Evolutionary conservation across 2,888 invertebrate species (phyloP).

Genomic region (Bhutanitis thaidina): DNA sequence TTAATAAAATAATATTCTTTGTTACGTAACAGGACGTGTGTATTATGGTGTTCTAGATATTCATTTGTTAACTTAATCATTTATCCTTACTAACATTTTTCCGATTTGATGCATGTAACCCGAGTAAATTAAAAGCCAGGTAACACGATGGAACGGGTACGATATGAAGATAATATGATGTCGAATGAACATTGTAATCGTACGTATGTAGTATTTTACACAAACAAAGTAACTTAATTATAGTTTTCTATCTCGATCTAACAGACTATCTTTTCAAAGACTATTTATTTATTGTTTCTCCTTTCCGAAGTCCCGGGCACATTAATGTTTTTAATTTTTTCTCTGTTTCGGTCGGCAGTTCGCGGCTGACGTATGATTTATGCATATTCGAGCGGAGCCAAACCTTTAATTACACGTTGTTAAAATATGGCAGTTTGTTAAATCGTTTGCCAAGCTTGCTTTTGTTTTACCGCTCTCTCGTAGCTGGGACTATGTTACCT

Average conservation of each 20-base stretch:
- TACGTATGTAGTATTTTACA: not conserved
- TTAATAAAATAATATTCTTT: too few species aligned
- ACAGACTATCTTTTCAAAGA: conserved; percentile 23
- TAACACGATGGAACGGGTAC: too few species aligned
- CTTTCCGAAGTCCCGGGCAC: conserved; percentile 50
- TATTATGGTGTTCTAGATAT: too few species aligned
- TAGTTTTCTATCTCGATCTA: conserved; percentile 17
- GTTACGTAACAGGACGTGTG: too few species aligned
- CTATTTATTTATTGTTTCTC: conserved; percentile 40
- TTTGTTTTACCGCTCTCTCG: conserved; percentile 74
- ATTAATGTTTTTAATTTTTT: conserved; percentile 78
- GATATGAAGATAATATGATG: too few species aligned
- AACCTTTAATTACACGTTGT: conserved; percentile 80
- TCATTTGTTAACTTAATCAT: too few species aligned
- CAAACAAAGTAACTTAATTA: conserved; percentile 23
- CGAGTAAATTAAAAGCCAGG: too few species aligned
- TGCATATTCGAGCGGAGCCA: conserved; percentile 76
- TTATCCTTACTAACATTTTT: too few species aligned
- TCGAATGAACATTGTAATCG: too few species aligned
- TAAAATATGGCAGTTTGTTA: conserved; percentile 81
- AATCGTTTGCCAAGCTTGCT: conserved; percentile 67
- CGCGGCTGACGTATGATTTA: conserved; percentile 77
- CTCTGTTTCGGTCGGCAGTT: conserved; percentile 79
- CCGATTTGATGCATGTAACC: too few species aligned
- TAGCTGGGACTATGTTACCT: conserved; percentile 49